A percentile compares a stretch with the other conserved stretches of the same genome.
These are phyloP conservation scores for Dolomedes plantarius DNA, from an alignment of 2,888 invertebrate species.

Conservation along the genomic window DNA sequence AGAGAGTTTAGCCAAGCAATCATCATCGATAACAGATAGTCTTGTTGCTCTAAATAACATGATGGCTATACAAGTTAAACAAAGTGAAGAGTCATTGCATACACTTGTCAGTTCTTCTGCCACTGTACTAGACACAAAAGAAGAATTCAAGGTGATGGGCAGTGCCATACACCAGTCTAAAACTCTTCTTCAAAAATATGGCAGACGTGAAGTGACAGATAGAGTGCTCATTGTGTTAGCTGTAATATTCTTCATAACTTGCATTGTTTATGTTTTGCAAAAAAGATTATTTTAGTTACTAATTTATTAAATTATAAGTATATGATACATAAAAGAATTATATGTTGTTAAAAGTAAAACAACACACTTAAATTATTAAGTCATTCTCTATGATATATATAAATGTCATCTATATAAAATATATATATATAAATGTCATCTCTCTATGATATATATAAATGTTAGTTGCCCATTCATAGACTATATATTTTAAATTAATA, in stretches of 20 bases:
- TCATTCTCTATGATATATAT: too few species aligned
- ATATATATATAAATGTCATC: too few species aligned
- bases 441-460: too few species aligned
- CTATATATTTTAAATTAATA: too few species aligned
- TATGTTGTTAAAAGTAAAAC: too few species aligned
- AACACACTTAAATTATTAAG: too few species aligned
- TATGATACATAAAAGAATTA: too few species aligned
- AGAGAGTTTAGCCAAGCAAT: slow-evolving; percentile 65
- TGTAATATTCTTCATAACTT: slow-evolving; percentile 90
- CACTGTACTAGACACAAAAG: slow-evolving; percentile 82
- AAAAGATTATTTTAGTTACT: slow-evolving; percentile 84
- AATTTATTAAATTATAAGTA: too few species aligned
- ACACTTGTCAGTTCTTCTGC: slow-evolving; percentile 80
- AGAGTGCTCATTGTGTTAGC: slow-evolving; percentile 92
- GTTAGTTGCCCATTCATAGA: too few species aligned
- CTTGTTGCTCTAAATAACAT: slow-evolving; percentile 89
- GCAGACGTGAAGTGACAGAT: slow-evolving; percentile 94
- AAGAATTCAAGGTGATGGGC: slow-evolving; percentile 90
- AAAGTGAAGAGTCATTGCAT: slow-evolving; percentile 90
- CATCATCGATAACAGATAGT: slow-evolving; percentile 82
- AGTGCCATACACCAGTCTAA: slow-evolving; percentile 92
- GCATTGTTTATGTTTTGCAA: slow-evolving; percentile 94
- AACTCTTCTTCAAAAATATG: slow-evolving; percentile 94
- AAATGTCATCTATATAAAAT: too few species aligned
- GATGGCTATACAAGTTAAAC: slow-evolving; percentile 89